A percentile compares a stretch with the other conserved stretches of the same genome.
phyloP scores from a whole-genome alignment of 1,140 invertebrate genomes.

The Heliothis virescens region DNA sequence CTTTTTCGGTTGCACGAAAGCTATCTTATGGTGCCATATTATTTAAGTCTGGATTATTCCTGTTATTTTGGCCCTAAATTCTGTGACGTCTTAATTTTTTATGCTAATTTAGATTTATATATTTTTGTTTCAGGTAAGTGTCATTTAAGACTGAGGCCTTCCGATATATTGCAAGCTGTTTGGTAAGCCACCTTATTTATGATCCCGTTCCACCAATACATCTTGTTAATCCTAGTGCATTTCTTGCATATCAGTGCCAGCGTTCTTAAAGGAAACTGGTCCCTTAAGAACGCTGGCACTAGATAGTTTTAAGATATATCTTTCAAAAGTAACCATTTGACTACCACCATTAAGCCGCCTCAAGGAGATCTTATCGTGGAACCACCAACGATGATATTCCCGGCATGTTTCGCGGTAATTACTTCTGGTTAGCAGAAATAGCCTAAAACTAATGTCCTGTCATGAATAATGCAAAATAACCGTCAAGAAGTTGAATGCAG shows the following conservation, averaged over 20 bases:
- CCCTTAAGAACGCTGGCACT: not conserved
- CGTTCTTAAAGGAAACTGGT: slow-evolving; percentile 30
- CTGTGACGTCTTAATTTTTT: no score
- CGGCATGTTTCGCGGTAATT: no score
- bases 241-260: slow-evolving; percentile 3
- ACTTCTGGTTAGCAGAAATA: no score
- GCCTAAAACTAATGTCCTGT: no score
- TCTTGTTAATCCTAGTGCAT: not conserved
- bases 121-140: slow-evolving; percentile 31
- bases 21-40: not conserved
- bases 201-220: not conserved
- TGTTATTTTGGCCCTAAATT: no score
- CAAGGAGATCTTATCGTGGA: no score
- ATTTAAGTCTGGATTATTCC: not conserved
- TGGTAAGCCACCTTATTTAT: slow-evolving; percentile 21
- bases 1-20: not conserved
- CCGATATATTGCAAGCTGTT: slow-evolving; percentile 8
- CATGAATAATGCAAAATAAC: not conserved
- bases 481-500: not conserved
- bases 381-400: no score
- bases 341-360: no score
- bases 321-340: not conserved
- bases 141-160: not conserved
- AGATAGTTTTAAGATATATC: slow-evolving; percentile 1
- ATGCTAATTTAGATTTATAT: not conserved